A percentile compares a stretch with the other conserved stretches of the same genome.
These are phyloP conservation scores for Ganaspis brasiliensis DNA, from an alignment of 2,888 invertebrate genomes.

Conservation along the genomic window DNA sequence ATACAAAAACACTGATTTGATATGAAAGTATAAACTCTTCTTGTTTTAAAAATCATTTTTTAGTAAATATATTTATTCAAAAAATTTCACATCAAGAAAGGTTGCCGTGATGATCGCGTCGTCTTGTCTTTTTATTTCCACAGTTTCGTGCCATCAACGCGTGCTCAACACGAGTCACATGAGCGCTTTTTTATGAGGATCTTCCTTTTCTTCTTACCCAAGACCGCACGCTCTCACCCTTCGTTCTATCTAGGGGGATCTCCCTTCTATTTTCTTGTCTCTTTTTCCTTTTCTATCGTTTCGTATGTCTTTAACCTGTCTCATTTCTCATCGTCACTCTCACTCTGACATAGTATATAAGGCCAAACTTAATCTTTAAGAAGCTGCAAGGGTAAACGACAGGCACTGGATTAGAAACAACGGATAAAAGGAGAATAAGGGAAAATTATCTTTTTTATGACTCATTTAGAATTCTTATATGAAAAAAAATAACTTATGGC, in stretches of 20 bases:
- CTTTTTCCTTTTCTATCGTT: slow-evolving; percentile 15
- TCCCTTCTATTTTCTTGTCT: slow-evolving; percentile 28
- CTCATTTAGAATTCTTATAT: not conserved
- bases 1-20: too few species aligned
- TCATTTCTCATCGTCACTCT: slow-evolving; percentile 48
- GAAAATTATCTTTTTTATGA: slow-evolving; percentile 13
- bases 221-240: slow-evolving; percentile 55
- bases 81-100: too few species aligned
- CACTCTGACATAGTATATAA: not conserved
- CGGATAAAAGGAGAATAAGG: slow-evolving; percentile 36
- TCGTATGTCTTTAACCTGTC: slow-evolving; percentile 10
- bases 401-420: slow-evolving; percentile 37
- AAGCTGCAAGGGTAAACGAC: slow-evolving; percentile 46
- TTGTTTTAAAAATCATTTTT: not conserved
- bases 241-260: slow-evolving; percentile 61
- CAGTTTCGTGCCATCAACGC: slow-evolving; percentile 64
- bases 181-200: slow-evolving; percentile 57
- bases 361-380: slow-evolving; percentile 12
- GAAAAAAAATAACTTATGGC: slow-evolving; percentile 38
- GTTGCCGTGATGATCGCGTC: not conserved
- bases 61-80: not conserved
- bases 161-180: slow-evolving; percentile 72
- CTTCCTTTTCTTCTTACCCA: slow-evolving; percentile 29
- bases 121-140: slow-evolving; percentile 43
- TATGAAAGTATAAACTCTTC: too few species aligned